These are phyloP conservation scores for Nycticebus coucang DNA, from an alignment of 2,113 vertebrate species.

Conservation along the genomic window DNA sequence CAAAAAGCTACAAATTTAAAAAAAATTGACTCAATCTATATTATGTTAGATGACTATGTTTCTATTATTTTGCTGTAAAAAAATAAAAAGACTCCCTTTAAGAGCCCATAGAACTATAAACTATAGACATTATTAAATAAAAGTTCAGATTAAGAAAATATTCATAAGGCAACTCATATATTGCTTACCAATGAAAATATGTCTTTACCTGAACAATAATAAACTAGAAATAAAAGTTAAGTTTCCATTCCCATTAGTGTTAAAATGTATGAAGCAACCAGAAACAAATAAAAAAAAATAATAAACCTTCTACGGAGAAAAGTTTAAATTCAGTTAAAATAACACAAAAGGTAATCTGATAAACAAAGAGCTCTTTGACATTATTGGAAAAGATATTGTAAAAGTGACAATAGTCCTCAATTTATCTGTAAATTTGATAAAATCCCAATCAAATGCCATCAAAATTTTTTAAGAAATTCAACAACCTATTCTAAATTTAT, in stretches of 20 bases:
- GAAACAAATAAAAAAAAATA: not conserved
- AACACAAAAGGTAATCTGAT: not conserved
- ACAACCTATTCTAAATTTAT: not conserved
- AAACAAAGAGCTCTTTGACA: not conserved
- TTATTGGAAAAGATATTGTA: not conserved
- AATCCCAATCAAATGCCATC: not conserved
- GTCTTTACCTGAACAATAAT: not conserved
- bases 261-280: not conserved
- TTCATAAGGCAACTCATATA: not conserved
- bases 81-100: not conserved
- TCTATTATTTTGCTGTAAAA: conserved; percentile 14
- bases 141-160: conserved; percentile 11
- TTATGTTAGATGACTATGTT: not conserved
- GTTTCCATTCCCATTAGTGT: not conserved
- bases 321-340: not conserved
- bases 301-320: not conserved
- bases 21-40: not conserved
- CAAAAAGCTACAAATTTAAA: conserved; percentile 21
- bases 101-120: not conserved
- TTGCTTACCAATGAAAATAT: not conserved
- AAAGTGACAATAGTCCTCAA: not conserved
- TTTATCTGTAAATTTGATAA: not conserved
- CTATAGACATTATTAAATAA: not conserved
- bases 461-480: not conserved
- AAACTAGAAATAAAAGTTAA: not conserved